Evolutionary conservation across 64 coral and sea anemone genomes (phyloP), one percentile per base, ranked within the genome.

Genomic region (Porites lutea): DNA sequence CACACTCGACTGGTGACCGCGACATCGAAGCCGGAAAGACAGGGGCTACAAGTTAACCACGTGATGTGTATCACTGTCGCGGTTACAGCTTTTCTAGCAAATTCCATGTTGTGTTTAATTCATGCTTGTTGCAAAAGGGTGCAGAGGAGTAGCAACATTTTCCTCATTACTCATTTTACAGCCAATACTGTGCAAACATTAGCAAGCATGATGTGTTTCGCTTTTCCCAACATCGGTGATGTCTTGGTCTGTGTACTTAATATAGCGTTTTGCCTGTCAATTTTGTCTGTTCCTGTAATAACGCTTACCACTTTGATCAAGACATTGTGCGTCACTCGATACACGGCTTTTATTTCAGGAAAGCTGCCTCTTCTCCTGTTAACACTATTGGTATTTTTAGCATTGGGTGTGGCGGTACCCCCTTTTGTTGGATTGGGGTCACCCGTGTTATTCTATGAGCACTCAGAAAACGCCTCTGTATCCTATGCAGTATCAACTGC

Each of bases 171-270:
- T 12, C 78, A 80, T 60, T 80, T 44, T 55, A 2, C 61, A 13
- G 78, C 78, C n/a, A 80, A 80, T 52, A 80, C 78, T 14, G n/a
- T 80, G 4, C 78, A 45, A 21, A 58, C 78, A 22, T 60, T 80
- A 15, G 9, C 78, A 27, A 3, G 21, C 8, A 45, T 80, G 10
- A 19, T 80, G 57, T 80, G 43, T 2, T 61, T 80, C 27, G 10
- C 51, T 55, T 60, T 8, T n/a, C 53, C 53, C 20, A 60, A 27
- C 21, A 59, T 60, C 44, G 20, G 0, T 13, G 15, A 54, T 6
- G 13, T 12, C 16, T 27, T 80, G 3, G 18, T 60, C 13, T 60
- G 78, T 60, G 10, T 80, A 8, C 12, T 80, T n/a, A 80, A 80
- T 14, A 3, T 80, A 21, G 59, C 22, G 2, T 80, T 80, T 14